phyloP scores from a whole-genome alignment of 2,797 vertebrate genomes.

The Rhinoraja longicauda region DNA sequence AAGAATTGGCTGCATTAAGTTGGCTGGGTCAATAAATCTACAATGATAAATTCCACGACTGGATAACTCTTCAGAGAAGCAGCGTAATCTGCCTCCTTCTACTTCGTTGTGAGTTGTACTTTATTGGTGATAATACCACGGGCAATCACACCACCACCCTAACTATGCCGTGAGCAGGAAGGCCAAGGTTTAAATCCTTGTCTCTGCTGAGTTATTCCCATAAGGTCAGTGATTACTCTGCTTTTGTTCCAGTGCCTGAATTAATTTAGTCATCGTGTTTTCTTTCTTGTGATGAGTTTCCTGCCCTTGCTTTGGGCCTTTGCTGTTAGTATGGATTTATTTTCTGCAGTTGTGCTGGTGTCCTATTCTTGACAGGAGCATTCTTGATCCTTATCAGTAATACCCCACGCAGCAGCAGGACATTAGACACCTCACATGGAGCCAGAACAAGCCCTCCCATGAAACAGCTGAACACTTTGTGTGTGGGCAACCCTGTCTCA shows the following conservation, averaged over 20 bases:
- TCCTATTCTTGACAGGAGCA: too few species aligned
- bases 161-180: background rate
- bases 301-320: too few species aligned
- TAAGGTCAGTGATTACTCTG: background rate
- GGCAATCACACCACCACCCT: background rate
- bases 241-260: background rate
- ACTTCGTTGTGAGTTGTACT: background rate
- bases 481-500: too few species aligned
- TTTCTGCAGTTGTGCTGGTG: too few species aligned
- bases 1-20: background rate
- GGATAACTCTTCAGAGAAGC: background rate
- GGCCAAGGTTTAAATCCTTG: background rate
- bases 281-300: too few species aligned
- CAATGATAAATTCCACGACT: background rate
- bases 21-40: background rate
- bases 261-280: background rate
- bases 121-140: conserved; percentile 3
- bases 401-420: too few species aligned
- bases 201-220: background rate
- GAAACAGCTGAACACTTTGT: too few species aligned
- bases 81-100: background rate
- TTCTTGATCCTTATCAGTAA: background rate
- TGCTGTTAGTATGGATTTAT: too few species aligned
- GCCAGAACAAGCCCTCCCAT: too few species aligned
- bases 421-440: too few species aligned